Evolutionary conservation across 2,113 vertebrate species (phyloP).

Genomic region (Phalacrocorax pelagicus): DNA sequence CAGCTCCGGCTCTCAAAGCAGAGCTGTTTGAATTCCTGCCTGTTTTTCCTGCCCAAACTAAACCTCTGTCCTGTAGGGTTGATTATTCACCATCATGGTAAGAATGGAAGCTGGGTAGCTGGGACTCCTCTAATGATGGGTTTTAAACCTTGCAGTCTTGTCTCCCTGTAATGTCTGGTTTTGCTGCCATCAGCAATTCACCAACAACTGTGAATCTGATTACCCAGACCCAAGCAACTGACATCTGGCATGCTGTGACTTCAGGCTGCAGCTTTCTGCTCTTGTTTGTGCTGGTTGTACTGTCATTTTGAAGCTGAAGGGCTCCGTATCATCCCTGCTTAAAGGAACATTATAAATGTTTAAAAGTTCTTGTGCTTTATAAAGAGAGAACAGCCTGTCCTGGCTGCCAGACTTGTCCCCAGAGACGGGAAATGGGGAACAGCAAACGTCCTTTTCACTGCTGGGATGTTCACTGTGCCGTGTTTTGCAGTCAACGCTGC

Average conservation of each 20-base stretch:
- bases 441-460: not conserved
- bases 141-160: not conserved
- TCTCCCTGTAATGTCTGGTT: not conserved
- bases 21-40: not conserved
- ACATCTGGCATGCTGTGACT: not conserved
- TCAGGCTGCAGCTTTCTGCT: not conserved
- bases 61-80: not conserved
- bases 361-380: not conserved
- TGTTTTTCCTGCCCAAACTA: not conserved
- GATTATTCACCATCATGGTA: not conserved
- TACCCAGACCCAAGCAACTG: not conserved
- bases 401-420: not conserved
- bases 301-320: not conserved
- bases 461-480: not conserved
- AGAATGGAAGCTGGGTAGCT: not conserved
- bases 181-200: not conserved
- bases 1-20: not conserved
- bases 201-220: not conserved
- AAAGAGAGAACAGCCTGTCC: slow-evolving; percentile 6
- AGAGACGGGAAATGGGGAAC: not conserved
- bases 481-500: not conserved
- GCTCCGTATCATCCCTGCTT: not conserved
- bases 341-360: slow-evolving; percentile 22
- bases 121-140: not conserved
- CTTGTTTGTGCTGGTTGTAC: not conserved